Base-by-base conservation (phyloP, 2,113 vertebrate species). In the Sitta europaea region DNA sequence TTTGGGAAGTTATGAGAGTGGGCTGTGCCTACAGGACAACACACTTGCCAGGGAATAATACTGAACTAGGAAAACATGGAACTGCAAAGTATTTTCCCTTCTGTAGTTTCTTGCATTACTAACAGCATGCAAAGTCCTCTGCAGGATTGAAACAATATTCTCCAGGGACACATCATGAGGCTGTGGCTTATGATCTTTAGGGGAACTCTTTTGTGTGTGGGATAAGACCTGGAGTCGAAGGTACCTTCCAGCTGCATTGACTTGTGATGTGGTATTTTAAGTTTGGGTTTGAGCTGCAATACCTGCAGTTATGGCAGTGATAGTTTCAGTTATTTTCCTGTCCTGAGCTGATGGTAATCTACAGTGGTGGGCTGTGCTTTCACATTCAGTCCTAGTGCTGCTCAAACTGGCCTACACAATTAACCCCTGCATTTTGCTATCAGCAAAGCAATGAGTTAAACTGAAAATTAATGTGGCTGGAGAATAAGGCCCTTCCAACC, bases 191-290 rank as follows among this genome's bases (percentile, higher is more conserved):
- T 23, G 29, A 19, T 58, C 35, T 38, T 78, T 55, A 28, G 36
- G 24, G 15, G 35, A 4, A 48, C 23, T 36, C 21, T 66, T 50
- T 84, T 54, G 67, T 70, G 11, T 70, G 45, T 43, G 27, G 76
- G 27, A 17, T 10, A 76, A 80, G 65, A 61, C 9, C 40, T 81
- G 40, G 7, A 27, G 31, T 4, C 51, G 27, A 79, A 53, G 5
- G 24, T 54, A 38, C 48, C 36, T 87, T 80, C 51, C 40, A 66
- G 8, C 20, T 72, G 31, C 2, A 1, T 42, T 50, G 22, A 54
- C 21, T 47, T 31, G 15, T 58, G 33, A n/a, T 0, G 0, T 14
- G 23, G 17, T 28, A 24, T 33, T 25, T 71, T 81, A 29, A 36
- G 7, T 70, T 55, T 35, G 31, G 25, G 59, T 78, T 68, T 40